Percentiles rank a stretch among this genome's conserved stretches.
phyloP scores from a whole-genome alignment of 2,797 vertebrate genomes.

The Lagothrix lagotricha region DNA sequence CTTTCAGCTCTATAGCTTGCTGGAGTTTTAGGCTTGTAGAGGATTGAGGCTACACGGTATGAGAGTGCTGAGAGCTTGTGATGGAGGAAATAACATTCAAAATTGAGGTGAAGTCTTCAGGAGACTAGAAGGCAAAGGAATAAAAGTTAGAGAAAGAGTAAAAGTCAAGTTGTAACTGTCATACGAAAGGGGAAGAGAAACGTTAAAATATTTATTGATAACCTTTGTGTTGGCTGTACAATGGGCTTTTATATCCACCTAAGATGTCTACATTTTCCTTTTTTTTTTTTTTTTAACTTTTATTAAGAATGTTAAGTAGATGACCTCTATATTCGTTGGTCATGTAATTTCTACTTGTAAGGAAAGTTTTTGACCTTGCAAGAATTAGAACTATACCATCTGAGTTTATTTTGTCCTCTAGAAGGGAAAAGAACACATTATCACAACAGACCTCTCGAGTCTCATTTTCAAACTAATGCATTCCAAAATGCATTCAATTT shows the following conservation, averaged over 20 bases:
- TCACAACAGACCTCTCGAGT: conserved; percentile 76
- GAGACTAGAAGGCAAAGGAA: neutral
- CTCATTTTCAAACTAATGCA: conserved; percentile 80
- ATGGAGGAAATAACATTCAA: neutral
- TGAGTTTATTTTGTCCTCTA: conserved; percentile 76
- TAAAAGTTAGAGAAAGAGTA: neutral
- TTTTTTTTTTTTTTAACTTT: conserved; percentile 54
- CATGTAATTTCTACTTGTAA: conserved; percentile 27
- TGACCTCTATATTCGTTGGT: conserved; percentile 33
- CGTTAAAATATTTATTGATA: conserved; percentile 3
- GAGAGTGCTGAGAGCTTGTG: neutral
- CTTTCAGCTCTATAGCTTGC: neutral
- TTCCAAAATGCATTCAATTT: conserved; percentile 79
- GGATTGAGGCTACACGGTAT: neutral
- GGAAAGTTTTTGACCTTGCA: conserved; percentile 71
- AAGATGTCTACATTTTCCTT: conserved; percentile 28
- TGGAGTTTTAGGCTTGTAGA: neutral
- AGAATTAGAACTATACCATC: conserved; percentile 72
- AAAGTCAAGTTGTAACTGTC: neutral
- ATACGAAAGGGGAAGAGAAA: neutral
- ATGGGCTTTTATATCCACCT: neutral
- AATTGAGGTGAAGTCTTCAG: neutral
- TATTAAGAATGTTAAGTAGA: conserved; percentile 33
- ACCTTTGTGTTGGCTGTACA: neutral
- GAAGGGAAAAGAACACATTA: conserved; percentile 68